These are phyloP conservation scores for Nephrotoma flavescens DNA, from an alignment of 2,888 invertebrate species.

Conservation along the genomic window DNA sequence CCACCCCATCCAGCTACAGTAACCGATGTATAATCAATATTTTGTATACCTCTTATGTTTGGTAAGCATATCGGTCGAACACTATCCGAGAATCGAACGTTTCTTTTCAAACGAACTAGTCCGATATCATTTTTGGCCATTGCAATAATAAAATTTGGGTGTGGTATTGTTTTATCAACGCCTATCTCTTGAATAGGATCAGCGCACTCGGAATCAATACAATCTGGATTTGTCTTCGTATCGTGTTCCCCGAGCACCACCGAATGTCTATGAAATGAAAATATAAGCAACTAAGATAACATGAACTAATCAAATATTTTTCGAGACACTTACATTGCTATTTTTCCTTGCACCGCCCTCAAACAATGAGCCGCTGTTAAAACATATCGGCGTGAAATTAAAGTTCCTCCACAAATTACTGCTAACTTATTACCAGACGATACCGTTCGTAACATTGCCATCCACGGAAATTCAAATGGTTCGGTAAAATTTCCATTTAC, in stretches of 20 bases:
- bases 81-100: conserved; percentile 26
- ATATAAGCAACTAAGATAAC: background rate
- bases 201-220: conserved; percentile 21
- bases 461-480: conserved; percentile 58
- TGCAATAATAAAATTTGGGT: conserved; percentile 34
- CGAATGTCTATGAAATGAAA: conserved; percentile 8
- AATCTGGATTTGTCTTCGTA: conserved; percentile 14
- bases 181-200: conserved; percentile 29
- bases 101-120: conserved; percentile 30
- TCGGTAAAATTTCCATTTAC: conserved; percentile 44
- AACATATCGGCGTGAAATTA: conserved; percentile 22
- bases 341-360: background rate
- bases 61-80: conserved; percentile 39
- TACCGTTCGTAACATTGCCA: conserved; percentile 44
- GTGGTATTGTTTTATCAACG: conserved; percentile 28
- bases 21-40: conserved; percentile 22
- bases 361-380: conserved; percentile 27
- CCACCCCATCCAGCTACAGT: conserved; percentile 43
- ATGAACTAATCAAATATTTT: background rate
- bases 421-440: conserved; percentile 9
- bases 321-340: background rate
- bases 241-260: conserved; percentile 20
- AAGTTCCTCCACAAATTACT: conserved; percentile 27
- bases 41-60: conserved; percentile 22
- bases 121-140: conserved; percentile 42